phyloP scores from a whole-genome alignment of 2,888 invertebrate genomes.

The Epinotia nisella region DNA sequence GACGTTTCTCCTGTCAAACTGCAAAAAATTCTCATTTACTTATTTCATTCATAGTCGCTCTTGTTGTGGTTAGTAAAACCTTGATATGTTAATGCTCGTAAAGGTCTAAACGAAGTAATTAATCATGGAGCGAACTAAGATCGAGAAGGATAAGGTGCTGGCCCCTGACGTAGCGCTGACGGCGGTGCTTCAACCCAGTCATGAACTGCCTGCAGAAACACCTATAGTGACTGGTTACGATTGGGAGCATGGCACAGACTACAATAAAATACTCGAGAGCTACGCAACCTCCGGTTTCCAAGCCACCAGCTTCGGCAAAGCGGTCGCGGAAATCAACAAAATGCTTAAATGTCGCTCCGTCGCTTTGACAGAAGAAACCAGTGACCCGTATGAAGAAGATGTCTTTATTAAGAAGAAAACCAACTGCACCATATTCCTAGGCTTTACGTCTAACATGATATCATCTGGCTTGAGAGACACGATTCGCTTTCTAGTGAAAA shows the following conservation, averaged over 20 bases:
- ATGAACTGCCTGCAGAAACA: slow-evolving; percentile 87
- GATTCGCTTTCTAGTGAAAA: slow-evolving; percentile 88
- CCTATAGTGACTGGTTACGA: slow-evolving; percentile 94
- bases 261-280: slow-evolving; percentile 91
- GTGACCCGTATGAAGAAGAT: slow-evolving; percentile 90
- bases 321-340: slow-evolving; percentile 95
- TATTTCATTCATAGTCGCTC: neutral
- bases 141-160: slow-evolving; percentile 59
- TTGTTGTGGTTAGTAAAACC: slow-evolving; percentile 13
- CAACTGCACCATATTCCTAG: slow-evolving; percentile 97
- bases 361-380: slow-evolving; percentile 87
- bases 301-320: slow-evolving; percentile 96
- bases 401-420: slow-evolving; percentile 90
- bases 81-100: slow-evolving; percentile 27
- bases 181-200: slow-evolving; percentile 89
- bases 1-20: slow-evolving; percentile 21
- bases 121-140: slow-evolving; percentile 64
- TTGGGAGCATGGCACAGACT: slow-evolving; percentile 95
- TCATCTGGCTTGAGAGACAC: slow-evolving; percentile 97
- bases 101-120: slow-evolving; percentile 2
- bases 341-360: slow-evolving; percentile 92
- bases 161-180: slow-evolving; percentile 85
- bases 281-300: slow-evolving; percentile 97
- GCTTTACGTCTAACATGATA: slow-evolving; percentile 98
- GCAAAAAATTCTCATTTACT: neutral